Base-by-base conservation (phyloP, 2,797 vertebrate genomes). In the Manis crassicaudata region DNA sequence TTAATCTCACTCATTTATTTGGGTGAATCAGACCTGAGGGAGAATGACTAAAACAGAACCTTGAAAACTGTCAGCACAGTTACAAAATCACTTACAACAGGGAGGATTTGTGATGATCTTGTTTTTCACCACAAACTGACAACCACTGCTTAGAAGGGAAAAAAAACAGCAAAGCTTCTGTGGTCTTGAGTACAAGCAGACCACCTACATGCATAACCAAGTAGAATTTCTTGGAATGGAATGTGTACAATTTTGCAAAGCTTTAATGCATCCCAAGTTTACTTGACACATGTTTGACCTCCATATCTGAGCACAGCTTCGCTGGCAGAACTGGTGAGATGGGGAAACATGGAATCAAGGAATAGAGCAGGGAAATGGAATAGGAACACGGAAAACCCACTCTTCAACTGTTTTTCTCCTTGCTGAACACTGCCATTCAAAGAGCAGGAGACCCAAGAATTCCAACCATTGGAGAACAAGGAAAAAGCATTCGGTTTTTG, bases 11-110 rank as follows among this genome's bases (percentile, higher is more conserved):
- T 97, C n/a, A 14, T 97, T 96, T 95, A 95, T 92, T 97, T 96
- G 92, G 91, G 32, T 97, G 95, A 97, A 94, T 96, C 93, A 52
- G 60, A 94, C 96, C 97, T 95, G 88, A 97, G 96, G 94, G 25
- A 85, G 87, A 97, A 97, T 93, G 70, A 97, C 96, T 97, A 95
- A 97, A 90, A 94, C 50, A 92, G 97, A 97, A 94, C 95, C 97
- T 95, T 97, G 93, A 65, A 97, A 96, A 97, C 81, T 91, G 82
- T 96, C 92, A 95, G 88, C 90, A 96, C 52, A 54, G 92, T 97
- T 95, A 96, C 91, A 92, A 95, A 98, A 97, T 96, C 95, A 97
- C 97, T 98, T 97, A 96, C 92, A 96, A 92, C 35, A 65, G 32
- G 65, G 92, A 77, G 27, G 87, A 97, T 98, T 97, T 98, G 96